phyloP scores from a whole-genome alignment of 2,888 invertebrate genomes.

The Ptilodon capucinus region DNA sequence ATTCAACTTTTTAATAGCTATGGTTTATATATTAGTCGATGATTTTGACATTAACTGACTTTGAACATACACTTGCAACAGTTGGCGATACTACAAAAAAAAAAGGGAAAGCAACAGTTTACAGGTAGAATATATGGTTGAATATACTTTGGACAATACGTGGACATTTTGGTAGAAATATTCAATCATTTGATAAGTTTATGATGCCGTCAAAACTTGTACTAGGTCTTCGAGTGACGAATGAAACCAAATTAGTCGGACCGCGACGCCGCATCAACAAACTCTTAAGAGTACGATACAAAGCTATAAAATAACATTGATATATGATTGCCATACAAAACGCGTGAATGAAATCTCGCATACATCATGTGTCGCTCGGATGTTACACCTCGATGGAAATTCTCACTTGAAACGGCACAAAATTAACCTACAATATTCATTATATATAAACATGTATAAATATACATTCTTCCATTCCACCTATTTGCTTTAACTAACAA shows the following conservation, averaged over 20 bases:
- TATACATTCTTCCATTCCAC: conserved; percentile 73
- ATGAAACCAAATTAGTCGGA: conserved; percentile 14
- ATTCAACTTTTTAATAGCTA: too few relatives aligned
- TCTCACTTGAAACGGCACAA: conserved; percentile 68
- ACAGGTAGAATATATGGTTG: too few relatives aligned
- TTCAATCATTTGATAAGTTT: too few relatives aligned
- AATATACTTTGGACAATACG: too few relatives aligned
- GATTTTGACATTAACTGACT: too few relatives aligned
- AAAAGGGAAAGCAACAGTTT: too few relatives aligned
- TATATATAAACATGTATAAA: conserved; percentile 80
- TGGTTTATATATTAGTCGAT: too few relatives aligned
- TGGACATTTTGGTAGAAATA: too few relatives aligned
- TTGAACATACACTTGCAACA: too few relatives aligned
- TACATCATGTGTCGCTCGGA: conserved; percentile 26
- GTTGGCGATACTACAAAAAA: too few relatives aligned
- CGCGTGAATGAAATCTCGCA: conserved; percentile 33
- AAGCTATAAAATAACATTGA: conserved; percentile 27
- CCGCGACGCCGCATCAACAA: neutral
- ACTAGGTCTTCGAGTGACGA: too few relatives aligned
- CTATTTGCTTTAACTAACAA: conserved; percentile 52
- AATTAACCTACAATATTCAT: conserved; percentile 79
- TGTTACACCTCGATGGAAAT: conserved; percentile 36
- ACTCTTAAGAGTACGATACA: conserved; percentile 11
- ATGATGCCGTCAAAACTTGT: too few relatives aligned
- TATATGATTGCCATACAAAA: conserved; percentile 26